These are phyloP conservation scores for Tachuris rubrigastra DNA, from an alignment of 2,113 vertebrate species.

Conservation along the genomic window DNA sequence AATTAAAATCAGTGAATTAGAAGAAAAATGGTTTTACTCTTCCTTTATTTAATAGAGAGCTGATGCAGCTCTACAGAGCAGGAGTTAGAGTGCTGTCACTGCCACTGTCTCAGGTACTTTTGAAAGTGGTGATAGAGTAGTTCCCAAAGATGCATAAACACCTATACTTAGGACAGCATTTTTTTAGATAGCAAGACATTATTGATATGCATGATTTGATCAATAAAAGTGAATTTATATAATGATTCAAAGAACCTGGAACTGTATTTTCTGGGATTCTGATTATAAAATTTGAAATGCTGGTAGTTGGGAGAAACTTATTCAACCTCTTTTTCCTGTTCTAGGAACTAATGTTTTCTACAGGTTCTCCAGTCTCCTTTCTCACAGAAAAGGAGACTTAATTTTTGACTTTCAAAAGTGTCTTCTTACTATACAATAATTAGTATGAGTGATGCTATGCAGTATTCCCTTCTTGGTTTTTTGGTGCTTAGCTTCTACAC, in stretches of 20 bases:
- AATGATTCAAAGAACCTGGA: background rate
- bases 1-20: background rate
- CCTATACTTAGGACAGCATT: background rate
- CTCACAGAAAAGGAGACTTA: background rate
- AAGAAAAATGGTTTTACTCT: background rate
- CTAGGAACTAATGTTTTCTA: background rate
- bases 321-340: background rate
- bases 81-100: background rate
- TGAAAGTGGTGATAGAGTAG: background rate
- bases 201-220: background rate
- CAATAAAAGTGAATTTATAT: slow-evolving; percentile 16
- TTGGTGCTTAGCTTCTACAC: background rate
- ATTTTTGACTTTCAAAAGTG: background rate
- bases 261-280: background rate
- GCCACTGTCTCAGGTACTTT: background rate
- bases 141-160: background rate
- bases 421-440: background rate
- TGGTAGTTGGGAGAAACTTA: background rate
- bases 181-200: background rate
- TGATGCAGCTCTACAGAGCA: background rate
- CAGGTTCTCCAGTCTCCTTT: background rate
- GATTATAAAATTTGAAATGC: background rate
- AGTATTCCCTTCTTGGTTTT: background rate
- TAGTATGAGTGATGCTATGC: background rate
- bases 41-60: background rate